Evolutionary conservation across 2,888 invertebrate species (phyloP).

Genomic region (Orchesella flavescens): DNA sequence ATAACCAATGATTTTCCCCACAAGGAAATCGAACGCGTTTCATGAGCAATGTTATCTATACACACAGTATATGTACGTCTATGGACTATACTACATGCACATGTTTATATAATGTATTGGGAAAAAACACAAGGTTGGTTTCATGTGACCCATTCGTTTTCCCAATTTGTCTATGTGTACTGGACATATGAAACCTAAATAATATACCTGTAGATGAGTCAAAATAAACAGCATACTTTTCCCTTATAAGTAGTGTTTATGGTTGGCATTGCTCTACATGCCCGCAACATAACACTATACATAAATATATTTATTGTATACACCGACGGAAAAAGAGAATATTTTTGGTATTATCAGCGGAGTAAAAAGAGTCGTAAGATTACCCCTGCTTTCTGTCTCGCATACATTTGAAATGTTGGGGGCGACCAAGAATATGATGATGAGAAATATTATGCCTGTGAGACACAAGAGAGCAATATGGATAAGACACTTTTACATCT

Average conservation of each 20-base stretch:
- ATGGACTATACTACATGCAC: not conserved
- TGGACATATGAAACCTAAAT: no score
- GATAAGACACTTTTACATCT: conserved; percentile 39
- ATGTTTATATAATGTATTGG: no score
- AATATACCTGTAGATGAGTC: no score
- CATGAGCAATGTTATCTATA: no score
- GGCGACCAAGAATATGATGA: conserved; percentile 29
- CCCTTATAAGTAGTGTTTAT: no score
- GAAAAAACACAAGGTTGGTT: no score
- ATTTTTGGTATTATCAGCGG: conserved; percentile 22
- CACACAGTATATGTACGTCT: not conserved
- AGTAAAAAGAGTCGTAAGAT: conserved; percentile 27
- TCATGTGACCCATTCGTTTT: not conserved
- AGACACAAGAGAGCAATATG: conserved; percentile 52
- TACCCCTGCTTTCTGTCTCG: not conserved
- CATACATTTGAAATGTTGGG: not conserved
- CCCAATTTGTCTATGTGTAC: not conserved
- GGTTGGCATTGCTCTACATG: no score
- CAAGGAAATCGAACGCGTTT: not conserved
- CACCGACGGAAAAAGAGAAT: no score
- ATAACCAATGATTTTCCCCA: conserved; percentile 18
- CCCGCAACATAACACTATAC: no score
- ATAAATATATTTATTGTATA: no score
- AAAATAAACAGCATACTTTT: no score
- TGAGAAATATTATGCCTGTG: conserved; percentile 53